Percentiles rank a stretch among this genome's conserved stretches.
These are phyloP conservation scores for Eira barbara DNA, from an alignment of 2,113 vertebrate genomes.

Conservation along the genomic window DNA sequence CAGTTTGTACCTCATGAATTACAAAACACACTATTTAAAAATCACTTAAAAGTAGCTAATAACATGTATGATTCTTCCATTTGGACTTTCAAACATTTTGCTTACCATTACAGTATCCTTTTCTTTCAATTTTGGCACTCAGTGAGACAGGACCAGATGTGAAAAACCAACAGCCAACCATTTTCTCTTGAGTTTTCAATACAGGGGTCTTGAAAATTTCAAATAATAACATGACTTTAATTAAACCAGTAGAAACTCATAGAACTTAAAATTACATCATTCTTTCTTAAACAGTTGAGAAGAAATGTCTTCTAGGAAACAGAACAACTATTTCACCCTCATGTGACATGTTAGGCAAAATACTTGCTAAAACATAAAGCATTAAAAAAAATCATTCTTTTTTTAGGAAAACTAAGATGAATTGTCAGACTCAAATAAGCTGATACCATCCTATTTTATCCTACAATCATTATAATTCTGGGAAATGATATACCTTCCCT, in stretches of 20 bases:
- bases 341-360: background rate
- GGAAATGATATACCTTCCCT: background rate
- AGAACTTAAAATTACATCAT: background rate
- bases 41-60: background rate
- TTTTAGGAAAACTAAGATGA: background rate
- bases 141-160: constrained; percentile 88
- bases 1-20: background rate
- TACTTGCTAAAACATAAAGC: background rate
- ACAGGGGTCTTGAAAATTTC: constrained; percentile 83
- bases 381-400: background rate
- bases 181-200: constrained; percentile 87
- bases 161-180: constrained; percentile 90
- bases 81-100: background rate
- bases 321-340: background rate
- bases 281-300: background rate
- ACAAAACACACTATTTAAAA: background rate
- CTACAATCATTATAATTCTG: background rate
- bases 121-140: constrained; percentile 89
- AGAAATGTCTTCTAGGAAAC: background rate
- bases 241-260: background rate
- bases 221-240: constrained; percentile 22
- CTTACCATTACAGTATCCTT: constrained; percentile 91
- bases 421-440: background rate
- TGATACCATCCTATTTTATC: background rate
- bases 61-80: background rate